Evolutionary conservation across 92 coral and sea anemone genomes (phyloP), one percentile per base, ranked within the genome.

Genomic region (Scolanthus callimorphus): DNA sequence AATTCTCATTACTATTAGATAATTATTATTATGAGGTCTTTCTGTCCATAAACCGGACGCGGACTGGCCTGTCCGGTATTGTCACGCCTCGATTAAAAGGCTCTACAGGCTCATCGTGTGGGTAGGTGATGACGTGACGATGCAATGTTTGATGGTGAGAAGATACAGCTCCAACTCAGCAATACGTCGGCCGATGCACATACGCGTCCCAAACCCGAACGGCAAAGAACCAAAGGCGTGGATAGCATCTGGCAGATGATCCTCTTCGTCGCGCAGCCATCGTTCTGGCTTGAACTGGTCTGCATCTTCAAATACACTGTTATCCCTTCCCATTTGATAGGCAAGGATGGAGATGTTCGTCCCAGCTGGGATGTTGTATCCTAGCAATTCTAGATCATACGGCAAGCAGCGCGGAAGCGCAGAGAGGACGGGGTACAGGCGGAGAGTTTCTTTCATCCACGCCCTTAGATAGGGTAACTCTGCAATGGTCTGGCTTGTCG

Each of bases 391-490:
- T 23, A 65, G 49, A 38, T 85, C 85, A 23, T 76, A 62, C 25
- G 49, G 61, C 10, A 82, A 48, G 22, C 31, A 13, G 26, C 95
- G 62, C 22, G 46, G 53, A 8, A 63, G 11, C 8, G 38, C 31
- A 26, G 19, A 34, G 21, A 70, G 27, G 3, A 76, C 71, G 11
- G 95, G 81, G 23, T 85, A 71, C 49, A 81, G 30, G 19, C 95
- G 80, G 10, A 85, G 78, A 21, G 86, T 71, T 66, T 85, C 95
- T 46, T 65, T 80, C 31, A 85, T 62, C 55, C 86, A 81, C 3
- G 95, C 88, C 52, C 76, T 85, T 25, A 85, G 65, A 55, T 75
- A 85, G 12, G 95, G 81, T 74, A 81, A 45, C 23, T 67, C 51
- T 12, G 74, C 15, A 13, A 85, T 43, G 12, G 71, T 38, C 0